Evolutionary conservation across 2,888 invertebrate genomes (phyloP).

Genomic region (Agrochola lota): DNA sequence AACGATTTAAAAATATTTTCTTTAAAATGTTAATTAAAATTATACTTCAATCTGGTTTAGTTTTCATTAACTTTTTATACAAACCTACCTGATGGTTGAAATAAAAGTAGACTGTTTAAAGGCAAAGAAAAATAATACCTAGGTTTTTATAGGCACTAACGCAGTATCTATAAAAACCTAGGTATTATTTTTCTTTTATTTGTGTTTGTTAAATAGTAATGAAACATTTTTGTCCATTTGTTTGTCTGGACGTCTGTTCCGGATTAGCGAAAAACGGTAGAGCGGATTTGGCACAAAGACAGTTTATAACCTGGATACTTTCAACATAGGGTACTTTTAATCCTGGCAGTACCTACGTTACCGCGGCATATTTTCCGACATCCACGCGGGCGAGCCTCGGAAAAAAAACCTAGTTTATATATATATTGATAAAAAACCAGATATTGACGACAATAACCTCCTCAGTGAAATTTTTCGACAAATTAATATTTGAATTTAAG

Average conservation of each 20-base stretch:
- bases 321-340: neutral
- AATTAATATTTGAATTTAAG: neutral
- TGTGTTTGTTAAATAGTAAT: neutral
- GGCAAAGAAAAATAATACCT: neutral
- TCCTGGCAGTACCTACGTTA: neutral
- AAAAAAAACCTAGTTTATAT: no score
- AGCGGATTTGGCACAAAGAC: neutral
- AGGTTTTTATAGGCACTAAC: neutral
- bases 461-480: no score
- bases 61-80: constrained; percentile 9
- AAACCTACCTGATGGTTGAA: neutral
- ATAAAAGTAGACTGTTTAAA: neutral
- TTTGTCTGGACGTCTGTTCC: no score
- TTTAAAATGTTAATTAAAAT: constrained; percentile 3
- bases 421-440: no score
- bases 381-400: no score
- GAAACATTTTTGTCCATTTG: neutral
- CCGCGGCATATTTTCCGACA: no score
- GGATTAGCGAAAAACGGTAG: no score
- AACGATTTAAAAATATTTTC: neutral
- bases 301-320: no score
- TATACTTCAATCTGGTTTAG: constrained; percentile 1
- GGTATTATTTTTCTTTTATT: no score
- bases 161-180: no score
- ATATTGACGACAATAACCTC: no score